A percentile compares a stretch with the other conserved stretches of the same genome.
Conservation (phyloP, 2,888 invertebrate genomes). For the Craniophora ligustri region DNA sequence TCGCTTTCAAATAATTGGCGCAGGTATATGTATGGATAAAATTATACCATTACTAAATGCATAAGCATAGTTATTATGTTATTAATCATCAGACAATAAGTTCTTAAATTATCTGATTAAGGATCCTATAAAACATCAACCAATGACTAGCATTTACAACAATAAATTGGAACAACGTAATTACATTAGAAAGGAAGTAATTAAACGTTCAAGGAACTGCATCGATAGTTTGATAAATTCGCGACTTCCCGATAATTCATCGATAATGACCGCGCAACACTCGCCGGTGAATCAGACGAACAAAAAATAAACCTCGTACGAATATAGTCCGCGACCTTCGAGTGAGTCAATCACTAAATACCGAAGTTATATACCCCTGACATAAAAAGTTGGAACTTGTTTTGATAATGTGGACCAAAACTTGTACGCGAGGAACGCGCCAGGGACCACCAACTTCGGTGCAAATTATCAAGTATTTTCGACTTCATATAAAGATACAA, state of each 20-base stretch:
- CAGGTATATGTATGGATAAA: too few species aligned
- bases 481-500: not conserved
- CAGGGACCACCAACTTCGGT: slow-evolving; percentile 3
- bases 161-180: slow-evolving; percentile 37
- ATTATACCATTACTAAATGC: too few species aligned
- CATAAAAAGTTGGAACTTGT: slow-evolving; percentile 35
- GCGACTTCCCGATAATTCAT: slow-evolving; percentile 44
- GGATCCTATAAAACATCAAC: slow-evolving; percentile 22
- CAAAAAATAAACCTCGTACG: slow-evolving; percentile 66
- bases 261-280: slow-evolving; percentile 58
- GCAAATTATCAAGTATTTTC: slow-evolving; percentile 8
- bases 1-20: too few species aligned
- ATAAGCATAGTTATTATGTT: too few species aligned
- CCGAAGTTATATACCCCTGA: slow-evolving; percentile 38
- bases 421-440: slow-evolving; percentile 6
- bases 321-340: slow-evolving; percentile 78
- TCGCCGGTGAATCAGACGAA: slow-evolving; percentile 63
- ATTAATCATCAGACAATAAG: not conserved
- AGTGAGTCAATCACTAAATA: slow-evolving; percentile 63
- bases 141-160: slow-evolving; percentile 14
- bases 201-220: slow-evolving; percentile 39
- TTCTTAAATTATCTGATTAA: slow-evolving; percentile 10
- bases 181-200: slow-evolving; percentile 52
- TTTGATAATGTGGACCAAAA: slow-evolving; percentile 23
- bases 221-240: slow-evolving; percentile 45